Base-by-base conservation (phyloP, 2,113 vertebrate genomes). In the Talpa occidentalis region DNA sequence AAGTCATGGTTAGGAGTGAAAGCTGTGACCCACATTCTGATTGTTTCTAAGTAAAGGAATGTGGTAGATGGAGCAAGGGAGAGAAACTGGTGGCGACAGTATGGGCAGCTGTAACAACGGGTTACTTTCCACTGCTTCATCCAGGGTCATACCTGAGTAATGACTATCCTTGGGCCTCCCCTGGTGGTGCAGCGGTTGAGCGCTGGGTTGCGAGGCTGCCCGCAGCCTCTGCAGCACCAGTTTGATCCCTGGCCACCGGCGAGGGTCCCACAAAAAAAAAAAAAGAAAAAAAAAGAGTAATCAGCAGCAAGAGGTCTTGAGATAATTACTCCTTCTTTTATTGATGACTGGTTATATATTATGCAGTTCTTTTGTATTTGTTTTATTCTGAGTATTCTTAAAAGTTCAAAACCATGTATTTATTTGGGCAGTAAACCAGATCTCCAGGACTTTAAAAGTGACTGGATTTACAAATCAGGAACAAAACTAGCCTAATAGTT, bases 21-120 rank as follows among this genome's bases (percentile, higher is more conserved):
- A 94, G 54, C 54, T 84, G 72, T 69, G 72, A 88, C 56, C 19
- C 17, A 54, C 52, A 54, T 17, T 54, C 19, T 11, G 94, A 84
- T 77, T 73, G n/a, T n/a, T 22, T 26, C 10, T 74, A 40, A 78
- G 64, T 72, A 92, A 72, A 90, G 35, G 88, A 96, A 92, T 90
- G 37, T 95, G 81, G 85, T 62, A 83, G 66, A 5, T 54, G 6
- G 24, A 92, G 44, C 37, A 79, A 74, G 15, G n/a, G 77, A 85
- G 17, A 87, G 52, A 88, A 94, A 93, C 77, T 90, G 73, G 42
- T 85, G 14, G 79, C 90, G 67, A 94, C 56, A 67, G 89, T 90
- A 70, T 16, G 94, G 80, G 94, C 84, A 95, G 59, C 40, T 37
- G 56, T 79, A 73, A 85, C 52, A 73, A 56, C 66, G 84, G 22